Evolutionary conservation across 1,140 invertebrate genomes (phyloP), one percentile per base, ranked within the genome.

Genomic region (Pachypeltis micranthus): DNA sequence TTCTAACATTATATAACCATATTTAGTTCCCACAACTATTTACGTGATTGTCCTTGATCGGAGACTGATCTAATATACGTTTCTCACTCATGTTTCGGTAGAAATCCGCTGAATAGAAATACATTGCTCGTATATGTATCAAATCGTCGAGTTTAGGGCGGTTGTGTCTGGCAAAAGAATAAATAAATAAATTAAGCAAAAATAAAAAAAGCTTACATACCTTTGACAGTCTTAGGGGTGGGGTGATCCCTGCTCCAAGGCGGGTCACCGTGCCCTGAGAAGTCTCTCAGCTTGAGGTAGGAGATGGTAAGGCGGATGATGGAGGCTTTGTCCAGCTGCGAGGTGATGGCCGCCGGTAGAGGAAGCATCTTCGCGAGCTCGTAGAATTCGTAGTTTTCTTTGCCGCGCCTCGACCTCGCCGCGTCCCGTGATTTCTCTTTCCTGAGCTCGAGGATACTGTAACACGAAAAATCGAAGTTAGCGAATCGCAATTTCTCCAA

Each of bases 301-400:
- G 91, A 94, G 73, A 97, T 97, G 68, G 94, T 97, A 70, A 98
- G 85, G 73, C 96, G 84, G 79, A 98, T 97, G 74, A 98, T 97
- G 70, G 94, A 97, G 24, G 96, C 96, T 79, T 98, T 98, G 80
- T 98, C 96, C 78, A 98, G 80, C 76, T 98, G 96, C 67, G 90
- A 92, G 67, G 95, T 98, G 74, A 98, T 98, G 70, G 94, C 94
- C 1, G 90, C 87, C 0, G 95, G 95, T 34, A 98, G 80, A 0
- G 95, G 95, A 67, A 98, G 79, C 88, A 98, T 91, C 79, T 97
- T 97, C 65, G 95, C 94, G 74, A 98, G 78, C 78, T 97, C 94
- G 78, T 96, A 96, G 78, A 98, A 98, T 77, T 98, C 95, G 74
- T 90, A 96, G 79, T 98, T 98, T 77, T 98, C 96, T 72, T 98